Base-by-base conservation (phyloP, 2,888 invertebrate species). In the Chymomyza caudatula region DNA sequence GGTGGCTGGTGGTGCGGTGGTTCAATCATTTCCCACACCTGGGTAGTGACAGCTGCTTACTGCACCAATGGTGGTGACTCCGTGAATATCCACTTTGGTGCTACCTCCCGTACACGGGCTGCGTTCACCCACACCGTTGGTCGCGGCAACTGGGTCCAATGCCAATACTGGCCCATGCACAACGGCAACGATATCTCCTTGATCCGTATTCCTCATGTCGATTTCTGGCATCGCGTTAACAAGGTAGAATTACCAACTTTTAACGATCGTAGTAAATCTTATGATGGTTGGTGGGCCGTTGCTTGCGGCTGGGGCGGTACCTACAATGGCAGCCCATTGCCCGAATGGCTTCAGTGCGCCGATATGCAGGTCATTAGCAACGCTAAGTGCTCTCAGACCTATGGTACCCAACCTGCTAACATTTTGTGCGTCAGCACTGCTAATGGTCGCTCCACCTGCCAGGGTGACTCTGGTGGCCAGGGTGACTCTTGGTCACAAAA, bases 381-480 rank as follows among this genome's bases (percentile, higher is more conserved):
- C 77, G 53, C 78, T 80, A 61, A 91, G 87, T 85, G 87, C 76
- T 90, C 89, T 8, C 89, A 89, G 65, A 83, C 85, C 49, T 90
- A 90, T 19, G 89, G 89, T 22, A 87, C 89, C 5, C 68, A 82
- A 4, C 60, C 64, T 42, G 76, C 76, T 4, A 37, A 71, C 44
- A 76, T 67, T 55, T 64, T 79, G 53, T 79, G 79, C 62, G 69
- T 84, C 8, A 68, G 29, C 84, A 89, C 59, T 0, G 43, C 64
- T 1, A 70, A 69, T 6, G 69, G 67, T 44, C 88, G 77, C 60
- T 88, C 89, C 37, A 88, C 89, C 56, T 91, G 91, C 77, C 84
- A 72, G 22, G 91, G 91, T 8, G 91, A 91, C 73, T 89, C 89
- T 51, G 91, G 91, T 17, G 90, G 90, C 20, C 90, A n/a, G n/a